Percentiles rank a stretch among this genome's conserved stretches.
These are phyloP conservation scores for Cyprinodon variegatus DNA, from an alignment of 2,113 vertebrate genomes.

Conservation along the genomic window DNA sequence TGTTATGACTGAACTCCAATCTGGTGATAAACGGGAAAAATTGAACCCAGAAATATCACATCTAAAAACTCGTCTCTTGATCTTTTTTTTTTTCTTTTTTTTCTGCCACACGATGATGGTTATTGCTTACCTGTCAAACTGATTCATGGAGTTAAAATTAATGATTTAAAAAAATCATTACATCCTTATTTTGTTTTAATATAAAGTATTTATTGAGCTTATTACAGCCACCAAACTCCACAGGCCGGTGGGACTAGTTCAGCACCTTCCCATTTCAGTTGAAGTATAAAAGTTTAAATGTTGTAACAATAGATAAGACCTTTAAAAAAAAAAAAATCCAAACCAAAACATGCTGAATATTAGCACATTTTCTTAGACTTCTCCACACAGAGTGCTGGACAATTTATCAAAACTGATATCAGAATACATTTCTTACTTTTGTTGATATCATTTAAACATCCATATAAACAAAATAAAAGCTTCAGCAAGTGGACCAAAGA, in stretches of 20 bases:
- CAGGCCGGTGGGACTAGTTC: too few species aligned
- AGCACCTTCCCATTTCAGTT: not conserved
- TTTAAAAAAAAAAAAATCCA: not conserved
- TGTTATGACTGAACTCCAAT: constrained; percentile 34
- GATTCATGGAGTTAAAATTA: constrained; percentile 15
- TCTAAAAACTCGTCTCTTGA: constrained; percentile 46
- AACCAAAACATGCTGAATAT: not conserved
- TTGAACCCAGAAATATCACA: constrained; percentile 33
- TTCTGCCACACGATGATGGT: constrained; percentile 22
- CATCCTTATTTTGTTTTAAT: not conserved
- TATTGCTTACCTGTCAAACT: constrained; percentile 29
- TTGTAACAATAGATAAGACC: not conserved
- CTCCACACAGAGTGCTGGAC: too few species aligned
- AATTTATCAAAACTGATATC: too few species aligned
- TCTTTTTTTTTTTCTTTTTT: constrained; percentile 18
- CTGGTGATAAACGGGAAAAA: constrained; percentile 39
- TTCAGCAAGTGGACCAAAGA: too few species aligned
- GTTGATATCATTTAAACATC: too few species aligned
- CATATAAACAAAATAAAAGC: too few species aligned
- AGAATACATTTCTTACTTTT: too few species aligned
- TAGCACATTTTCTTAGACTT: not conserved
- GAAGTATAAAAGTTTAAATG: not conserved
- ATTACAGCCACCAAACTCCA: not conserved
- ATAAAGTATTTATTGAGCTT: not conserved
- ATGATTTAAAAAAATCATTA: not conserved